Evolutionary conservation across 2,888 invertebrate genomes (phyloP).

Genomic region (Microchrysa polita): DNA sequence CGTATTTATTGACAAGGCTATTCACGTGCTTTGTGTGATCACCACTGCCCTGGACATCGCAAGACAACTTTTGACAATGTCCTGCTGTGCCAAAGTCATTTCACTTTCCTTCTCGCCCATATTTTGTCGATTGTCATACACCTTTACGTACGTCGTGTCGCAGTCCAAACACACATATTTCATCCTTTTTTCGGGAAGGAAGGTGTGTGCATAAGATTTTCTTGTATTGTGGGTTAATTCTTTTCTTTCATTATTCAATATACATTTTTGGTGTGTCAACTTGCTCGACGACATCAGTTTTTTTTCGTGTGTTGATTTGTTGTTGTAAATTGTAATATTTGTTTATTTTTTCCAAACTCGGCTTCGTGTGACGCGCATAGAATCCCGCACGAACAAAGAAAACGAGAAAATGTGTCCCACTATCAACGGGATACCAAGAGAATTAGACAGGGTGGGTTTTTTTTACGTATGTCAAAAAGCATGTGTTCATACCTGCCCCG

Average conservation of each 20-base stretch:
- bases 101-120: constrained; percentile 25
- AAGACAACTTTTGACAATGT: constrained; percentile 37
- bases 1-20: neutral
- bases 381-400: no score
- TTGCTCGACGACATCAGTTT: no score
- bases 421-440: constrained; percentile 39
- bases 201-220: constrained; percentile 42
- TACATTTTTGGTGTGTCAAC: no score
- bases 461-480: constrained; percentile 29
- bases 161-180: constrained; percentile 24
- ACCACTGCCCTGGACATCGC: constrained; percentile 25
- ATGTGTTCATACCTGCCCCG: neutral
- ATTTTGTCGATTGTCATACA: neutral
- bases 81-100: constrained; percentile 44
- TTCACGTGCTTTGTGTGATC: neutral
- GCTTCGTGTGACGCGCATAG: no score
- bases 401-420: constrained; percentile 27
- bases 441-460: constrained; percentile 37
- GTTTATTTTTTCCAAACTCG: constrained; percentile 13
- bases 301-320: no score
- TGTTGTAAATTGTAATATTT: constrained; percentile 15
- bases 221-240: constrained; percentile 32
- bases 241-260: constrained; percentile 20
- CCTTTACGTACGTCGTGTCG: constrained; percentile 9
- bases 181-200: constrained; percentile 10